phyloP scores from a whole-genome alignment of 2,888 invertebrate species.

The Thysanoteuthis rhombus region DNA sequence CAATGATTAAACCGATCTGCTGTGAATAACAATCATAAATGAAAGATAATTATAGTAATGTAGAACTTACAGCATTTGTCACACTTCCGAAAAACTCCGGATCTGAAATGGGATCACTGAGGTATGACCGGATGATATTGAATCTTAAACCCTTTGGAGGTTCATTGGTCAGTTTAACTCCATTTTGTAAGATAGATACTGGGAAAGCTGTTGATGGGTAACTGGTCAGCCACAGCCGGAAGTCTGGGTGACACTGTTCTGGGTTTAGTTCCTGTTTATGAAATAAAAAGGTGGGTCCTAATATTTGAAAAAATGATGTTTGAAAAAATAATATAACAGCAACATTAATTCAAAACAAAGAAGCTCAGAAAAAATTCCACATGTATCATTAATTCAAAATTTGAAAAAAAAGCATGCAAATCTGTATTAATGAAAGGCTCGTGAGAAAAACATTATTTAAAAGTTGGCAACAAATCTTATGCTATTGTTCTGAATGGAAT shows the following conservation, averaged over 20 bases:
- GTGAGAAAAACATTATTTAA: too few relatives aligned
- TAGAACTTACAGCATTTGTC: constrained; percentile 59
- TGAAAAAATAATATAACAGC: background rate
- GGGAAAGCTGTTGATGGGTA: constrained; percentile 68
- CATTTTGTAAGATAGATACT: constrained; percentile 69
- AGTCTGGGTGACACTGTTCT: constrained; percentile 68
- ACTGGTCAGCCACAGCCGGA: constrained; percentile 70
- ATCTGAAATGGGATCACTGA: constrained; percentile 87
- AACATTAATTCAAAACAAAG: background rate
- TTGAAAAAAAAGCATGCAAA: background rate
- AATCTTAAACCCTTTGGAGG: constrained; percentile 69
- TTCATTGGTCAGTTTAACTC: constrained; percentile 70
- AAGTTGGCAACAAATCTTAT: too few relatives aligned
- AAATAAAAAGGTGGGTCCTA: background rate
- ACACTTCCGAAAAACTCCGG: constrained; percentile 79
- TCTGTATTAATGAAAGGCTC: background rate
- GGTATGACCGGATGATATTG: constrained; percentile 72
- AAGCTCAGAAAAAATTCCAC: background rate
- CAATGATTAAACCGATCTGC: too few relatives aligned
- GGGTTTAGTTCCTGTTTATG: constrained; percentile 65
- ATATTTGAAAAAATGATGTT: too few relatives aligned
- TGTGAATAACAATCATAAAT: too few relatives aligned
- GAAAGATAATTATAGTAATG: background rate
- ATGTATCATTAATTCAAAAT: background rate
- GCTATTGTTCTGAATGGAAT: too few relatives aligned